phyloP scores from a whole-genome alignment of 2,797 vertebrate species.

The Ambastaia sidthimunki region DNA sequence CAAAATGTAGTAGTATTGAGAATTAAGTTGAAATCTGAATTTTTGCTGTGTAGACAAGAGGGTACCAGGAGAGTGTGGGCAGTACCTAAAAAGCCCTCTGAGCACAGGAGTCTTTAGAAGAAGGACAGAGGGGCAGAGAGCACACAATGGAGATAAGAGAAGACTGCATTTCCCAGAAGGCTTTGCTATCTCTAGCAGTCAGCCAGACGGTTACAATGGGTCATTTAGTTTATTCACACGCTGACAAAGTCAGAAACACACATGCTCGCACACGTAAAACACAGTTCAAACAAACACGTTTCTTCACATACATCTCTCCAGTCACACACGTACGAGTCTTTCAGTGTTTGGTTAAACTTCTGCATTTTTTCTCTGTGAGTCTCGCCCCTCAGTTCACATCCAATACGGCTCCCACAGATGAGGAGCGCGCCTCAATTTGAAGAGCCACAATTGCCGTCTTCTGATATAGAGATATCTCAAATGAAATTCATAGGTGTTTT shows the following conservation, averaged over 20 bases:
- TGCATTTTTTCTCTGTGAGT: background rate
- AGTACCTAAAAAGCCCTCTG: slow-evolving; percentile 10
- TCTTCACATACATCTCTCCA: slow-evolving; percentile 28
- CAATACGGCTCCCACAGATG: slow-evolving; percentile 34
- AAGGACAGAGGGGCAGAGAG: background rate
- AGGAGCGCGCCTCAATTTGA: slow-evolving; percentile 32
- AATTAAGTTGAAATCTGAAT: background rate
- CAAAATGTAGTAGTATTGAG: background rate
- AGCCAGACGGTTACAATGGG: slow-evolving; percentile 42
- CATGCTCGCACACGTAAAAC: background rate
- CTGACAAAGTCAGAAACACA: slow-evolving; percentile 39
- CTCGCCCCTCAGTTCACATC: slow-evolving; percentile 14
- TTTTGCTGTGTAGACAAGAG: background rate
- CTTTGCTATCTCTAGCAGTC: slow-evolving; percentile 48
- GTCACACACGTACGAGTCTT: slow-evolving; percentile 7
- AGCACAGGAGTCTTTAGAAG: slow-evolving; percentile 9
- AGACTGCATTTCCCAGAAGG: slow-evolving; percentile 36
- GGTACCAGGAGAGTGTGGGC: background rate
- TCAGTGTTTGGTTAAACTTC: background rate
- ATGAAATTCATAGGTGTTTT: slow-evolving; percentile 35
- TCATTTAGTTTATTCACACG: slow-evolving; percentile 53
- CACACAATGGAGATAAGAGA: slow-evolving; percentile 34
- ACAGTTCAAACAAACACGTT: slow-evolving; percentile 43
- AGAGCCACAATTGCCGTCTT: slow-evolving; percentile 42
- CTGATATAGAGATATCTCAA: slow-evolving; percentile 45